These are phyloP conservation scores for Aphrocallistes beatrix DNA, from an alignment of 37 sponge, comb jelly and placozoan genomes.

Conservation along the genomic window DNA sequence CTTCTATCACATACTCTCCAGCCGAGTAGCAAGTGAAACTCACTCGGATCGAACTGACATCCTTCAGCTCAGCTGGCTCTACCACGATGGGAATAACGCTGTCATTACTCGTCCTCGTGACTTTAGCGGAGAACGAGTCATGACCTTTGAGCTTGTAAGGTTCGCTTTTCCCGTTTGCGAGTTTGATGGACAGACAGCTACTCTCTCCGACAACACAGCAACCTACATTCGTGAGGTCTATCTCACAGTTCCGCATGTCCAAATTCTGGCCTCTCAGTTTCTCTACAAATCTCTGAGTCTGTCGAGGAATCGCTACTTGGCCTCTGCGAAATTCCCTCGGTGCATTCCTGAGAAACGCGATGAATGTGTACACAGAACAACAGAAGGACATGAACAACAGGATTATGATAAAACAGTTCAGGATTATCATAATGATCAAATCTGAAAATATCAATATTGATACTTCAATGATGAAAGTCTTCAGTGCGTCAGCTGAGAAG, in stretches of 20 bases:
- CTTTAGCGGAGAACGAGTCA: background rate
- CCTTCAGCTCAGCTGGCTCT: background rate
- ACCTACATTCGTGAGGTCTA: background rate
- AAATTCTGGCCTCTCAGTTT: background rate
- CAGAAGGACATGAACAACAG: background rate
- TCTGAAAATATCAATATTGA: background rate
- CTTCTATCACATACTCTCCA: background rate
- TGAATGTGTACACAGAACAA: background rate
- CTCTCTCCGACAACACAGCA: background rate
- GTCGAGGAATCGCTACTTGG: background rate
- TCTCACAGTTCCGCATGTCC: background rate
- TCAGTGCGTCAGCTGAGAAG: background rate
- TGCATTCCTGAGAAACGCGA: background rate
- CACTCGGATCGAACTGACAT: background rate
- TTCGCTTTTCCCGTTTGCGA: background rate
- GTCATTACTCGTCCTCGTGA: background rate
- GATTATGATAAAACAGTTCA: background rate
- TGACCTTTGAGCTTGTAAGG: background rate
- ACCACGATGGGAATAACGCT: background rate
- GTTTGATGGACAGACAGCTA: background rate
- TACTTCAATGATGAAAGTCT: background rate
- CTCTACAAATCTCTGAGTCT: background rate
- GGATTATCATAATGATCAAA: background rate
- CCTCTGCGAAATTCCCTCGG: background rate
- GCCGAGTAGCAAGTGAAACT: conserved; percentile 1